Base-by-base conservation (phyloP, 2,797 vertebrate genomes). In the Esox lucius region DNA sequence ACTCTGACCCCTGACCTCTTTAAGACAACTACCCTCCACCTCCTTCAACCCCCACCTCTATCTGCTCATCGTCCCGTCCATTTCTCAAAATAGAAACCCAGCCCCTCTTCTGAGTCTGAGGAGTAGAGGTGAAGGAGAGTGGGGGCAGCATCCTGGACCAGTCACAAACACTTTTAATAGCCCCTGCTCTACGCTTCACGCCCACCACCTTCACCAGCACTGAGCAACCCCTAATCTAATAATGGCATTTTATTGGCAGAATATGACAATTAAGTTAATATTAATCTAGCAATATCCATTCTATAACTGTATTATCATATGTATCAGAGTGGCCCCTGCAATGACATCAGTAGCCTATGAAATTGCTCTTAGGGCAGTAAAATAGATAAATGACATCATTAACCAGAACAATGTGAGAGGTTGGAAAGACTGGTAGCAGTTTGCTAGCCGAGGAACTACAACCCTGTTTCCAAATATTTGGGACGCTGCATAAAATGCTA, bases 1-100 rank as follows among this genome's bases (percentile, higher is more conserved):
- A 79, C 74, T 59, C 71, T 68, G 68, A 78, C 83, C 83, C 49
- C 74, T 82, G 81, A 80, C 76, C 81, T 42, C 70, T 75, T 69
- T 78, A 69, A 83, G 71, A 78, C 77, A 70, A 65, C 59, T 70
- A 9, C 75, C 56, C 70, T 56, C n/a, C 31, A 31, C 49, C 69
- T 65, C 68, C 28, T 68, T 4, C 31, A 11, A 28, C 28, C 62
- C 61, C 70, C 9, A 9, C 39, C 39, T 42, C 39, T 42, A 53
- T 59, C 53, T 59, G 53, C 53, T 64, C 79, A 49, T 59, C 71
- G 65, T 6, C 48, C 48, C 77, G 71, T 75, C 48, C 51, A 49
- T 72, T 77, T 78, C 70, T 73, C 62, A 65, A 24, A 65, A 65
- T 24, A 39, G 16, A 22, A 53, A 42, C 53, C 31, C n/a, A 19